Conservation (phyloP, 2,113 vertebrate genomes). For the Coptodon rendalli region DNA sequence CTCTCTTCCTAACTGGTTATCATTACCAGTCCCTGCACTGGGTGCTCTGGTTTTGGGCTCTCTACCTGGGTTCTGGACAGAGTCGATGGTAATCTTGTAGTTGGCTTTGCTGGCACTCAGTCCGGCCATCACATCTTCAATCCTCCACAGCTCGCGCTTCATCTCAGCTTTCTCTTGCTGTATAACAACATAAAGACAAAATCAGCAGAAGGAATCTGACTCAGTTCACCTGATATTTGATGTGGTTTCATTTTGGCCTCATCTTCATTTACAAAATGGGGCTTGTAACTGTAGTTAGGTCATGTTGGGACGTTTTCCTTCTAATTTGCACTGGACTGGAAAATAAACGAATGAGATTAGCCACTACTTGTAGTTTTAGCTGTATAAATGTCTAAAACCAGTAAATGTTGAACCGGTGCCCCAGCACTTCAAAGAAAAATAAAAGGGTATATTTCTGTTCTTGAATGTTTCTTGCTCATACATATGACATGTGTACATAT, state of each 20-base stretch:
- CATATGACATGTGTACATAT: not conserved
- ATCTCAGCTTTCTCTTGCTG: constrained; percentile 83
- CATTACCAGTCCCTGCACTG: not conserved
- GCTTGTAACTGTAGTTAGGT: not conserved
- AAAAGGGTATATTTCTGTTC: not conserved
- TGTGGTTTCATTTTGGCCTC: not conserved
- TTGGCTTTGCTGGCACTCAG: constrained; percentile 88
- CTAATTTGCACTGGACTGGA: not conserved
- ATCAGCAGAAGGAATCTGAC: not conserved
- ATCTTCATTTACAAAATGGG: not conserved
- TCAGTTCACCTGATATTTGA: not conserved
- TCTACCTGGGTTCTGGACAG: constrained; percentile 90
- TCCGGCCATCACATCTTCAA: constrained; percentile 91
- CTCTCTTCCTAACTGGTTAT: not conserved
- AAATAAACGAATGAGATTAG: not conserved
- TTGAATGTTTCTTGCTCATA: not conserved
- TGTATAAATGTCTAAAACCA: not conserved
- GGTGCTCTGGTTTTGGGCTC: not conserved
- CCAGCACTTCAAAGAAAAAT: not conserved
- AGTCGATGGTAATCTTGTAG: constrained; percentile 86
- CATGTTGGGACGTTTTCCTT: not conserved
- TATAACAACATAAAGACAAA: not conserved
- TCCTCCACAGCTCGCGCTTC: constrained; percentile 93
- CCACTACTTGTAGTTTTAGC: not conserved
- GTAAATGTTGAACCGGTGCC: not conserved